A percentile compares a stretch with the other conserved stretches of the same genome.
Evolutionary conservation across 2,888 invertebrate genomes (phyloP).

Genomic region (Lamellibrachia satsuma): DNA sequence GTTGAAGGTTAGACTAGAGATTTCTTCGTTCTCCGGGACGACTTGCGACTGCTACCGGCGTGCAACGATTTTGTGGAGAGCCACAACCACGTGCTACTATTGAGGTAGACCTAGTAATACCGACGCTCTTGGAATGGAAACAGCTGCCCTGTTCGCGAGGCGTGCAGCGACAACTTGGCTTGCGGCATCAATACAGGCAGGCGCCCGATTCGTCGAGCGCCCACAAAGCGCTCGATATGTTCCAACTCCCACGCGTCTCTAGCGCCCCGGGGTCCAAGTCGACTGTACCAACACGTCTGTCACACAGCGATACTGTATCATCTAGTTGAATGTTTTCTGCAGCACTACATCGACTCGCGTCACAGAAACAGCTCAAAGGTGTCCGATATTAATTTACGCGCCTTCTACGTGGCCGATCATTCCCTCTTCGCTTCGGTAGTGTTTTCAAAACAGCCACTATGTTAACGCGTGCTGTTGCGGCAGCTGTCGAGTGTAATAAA

Average conservation of each 20-base stretch:
- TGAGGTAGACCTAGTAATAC: background rate
- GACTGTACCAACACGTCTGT: background rate
- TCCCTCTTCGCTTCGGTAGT: background rate
- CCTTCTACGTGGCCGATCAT: background rate
- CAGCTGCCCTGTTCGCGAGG: background rate
- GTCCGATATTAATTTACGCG: background rate
- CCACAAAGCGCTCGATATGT: conserved; percentile 1
- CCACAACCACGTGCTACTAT: background rate
- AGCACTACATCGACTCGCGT: too few relatives aligned
- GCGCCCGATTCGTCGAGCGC: background rate
- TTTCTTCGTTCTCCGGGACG: background rate
- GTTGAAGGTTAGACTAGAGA: background rate
- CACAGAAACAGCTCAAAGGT: background rate
- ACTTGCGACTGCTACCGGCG: background rate
- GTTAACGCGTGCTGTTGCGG: too few relatives aligned
- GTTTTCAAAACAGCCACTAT: background rate
- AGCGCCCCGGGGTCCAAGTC: background rate
- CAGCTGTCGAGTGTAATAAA: background rate
- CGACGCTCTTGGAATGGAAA: background rate
- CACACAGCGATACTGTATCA: background rate
- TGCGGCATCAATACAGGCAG: background rate
- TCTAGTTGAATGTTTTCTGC: background rate
- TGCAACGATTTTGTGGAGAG: background rate
- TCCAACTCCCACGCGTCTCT: background rate
- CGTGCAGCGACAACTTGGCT: background rate